Evolutionary conservation across 2,888 invertebrate genomes (phyloP), one percentile per base, ranked within the genome.

Genomic region (Drosophila niveifrons): DNA sequence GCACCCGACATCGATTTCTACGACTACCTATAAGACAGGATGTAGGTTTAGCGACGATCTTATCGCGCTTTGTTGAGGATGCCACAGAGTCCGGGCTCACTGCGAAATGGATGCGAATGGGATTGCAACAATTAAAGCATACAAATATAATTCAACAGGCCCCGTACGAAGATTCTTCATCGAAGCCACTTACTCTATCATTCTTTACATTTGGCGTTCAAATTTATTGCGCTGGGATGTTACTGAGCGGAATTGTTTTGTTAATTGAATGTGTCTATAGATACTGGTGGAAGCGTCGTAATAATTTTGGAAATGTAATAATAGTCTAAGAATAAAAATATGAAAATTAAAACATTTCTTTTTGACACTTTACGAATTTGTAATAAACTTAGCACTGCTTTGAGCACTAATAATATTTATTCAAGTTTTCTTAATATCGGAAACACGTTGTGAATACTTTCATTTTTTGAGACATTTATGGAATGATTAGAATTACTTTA

Each of bases 401-500:
- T 31, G 11, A 43, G 36, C 57, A 47, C 28, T 15, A 23, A 10
- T 7, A 6, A 3, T 51, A n/a, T 9, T 2, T 0, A 6, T 23
- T 23, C 23, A 23, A 23, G 1, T 0, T 23, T 23, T 23, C 23
- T 23, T 23, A 23, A 23, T 23, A 6, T 6, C 6, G 23, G 6
- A 23, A 23, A 0, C 4, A 6, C 36, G 3, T 36, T 36, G 1
- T n/a, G 4, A 4, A 6, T 23, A 23, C 6, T 23, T 36, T 36
- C 0, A 2, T 6, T 36, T n/a, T 1, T 11, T 4, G 4, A n/a
- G 6, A 4, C 2, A 36, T 11, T 36, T 36, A 36, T n/a, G 11
- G n/a, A 36, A n/a, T 36, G 1, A 36, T 36, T 11, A n/a, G 4
- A 6, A 4, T 86, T 61, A 90, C 61, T 91, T 91, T 9, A 90